Evolutionary conservation across 2,113 vertebrate genomes (phyloP).

Genomic region (Chelonoidis abingdonii): DNA sequence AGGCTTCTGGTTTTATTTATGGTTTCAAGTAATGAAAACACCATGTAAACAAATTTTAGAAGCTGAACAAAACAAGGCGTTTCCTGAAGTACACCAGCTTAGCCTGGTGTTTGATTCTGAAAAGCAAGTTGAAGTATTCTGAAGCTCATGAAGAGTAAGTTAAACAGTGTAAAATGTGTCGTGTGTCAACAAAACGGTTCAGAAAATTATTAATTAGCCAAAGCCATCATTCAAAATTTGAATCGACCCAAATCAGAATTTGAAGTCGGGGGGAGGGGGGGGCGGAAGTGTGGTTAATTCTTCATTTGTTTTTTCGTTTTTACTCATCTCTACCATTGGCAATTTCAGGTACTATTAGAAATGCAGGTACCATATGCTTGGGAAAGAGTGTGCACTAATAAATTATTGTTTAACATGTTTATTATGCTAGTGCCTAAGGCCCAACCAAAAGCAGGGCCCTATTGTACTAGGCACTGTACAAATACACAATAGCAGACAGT

Average conservation of each 20-base stretch:
- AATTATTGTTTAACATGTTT: neutral
- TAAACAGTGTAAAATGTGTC: neutral
- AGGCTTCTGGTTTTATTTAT: neutral
- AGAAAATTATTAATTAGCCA: neutral
- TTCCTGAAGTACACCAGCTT: neutral
- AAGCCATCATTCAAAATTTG: neutral
- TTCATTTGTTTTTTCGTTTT: conserved; percentile 1
- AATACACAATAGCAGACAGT: neutral
- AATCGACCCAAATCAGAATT: neutral
- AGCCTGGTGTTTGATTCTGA: neutral
- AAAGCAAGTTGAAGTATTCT: neutral
- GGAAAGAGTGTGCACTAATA: neutral
- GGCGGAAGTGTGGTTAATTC: neutral
- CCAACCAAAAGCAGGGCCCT: neutral
- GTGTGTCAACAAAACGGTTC: neutral
- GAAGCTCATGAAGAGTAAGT: neutral
- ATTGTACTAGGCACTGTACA: neutral
- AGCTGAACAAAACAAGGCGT: neutral
- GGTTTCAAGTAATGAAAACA: conserved; percentile 36
- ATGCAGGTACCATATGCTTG: neutral
- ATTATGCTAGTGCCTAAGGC: neutral
- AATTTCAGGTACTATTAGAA: neutral
- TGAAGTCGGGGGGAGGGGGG: neutral
- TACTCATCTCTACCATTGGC: neutral
- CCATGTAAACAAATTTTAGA: conserved; percentile 15